Conservation (phyloP, 2,888 invertebrate genomes). For the Aspidapion aeneum region DNA sequence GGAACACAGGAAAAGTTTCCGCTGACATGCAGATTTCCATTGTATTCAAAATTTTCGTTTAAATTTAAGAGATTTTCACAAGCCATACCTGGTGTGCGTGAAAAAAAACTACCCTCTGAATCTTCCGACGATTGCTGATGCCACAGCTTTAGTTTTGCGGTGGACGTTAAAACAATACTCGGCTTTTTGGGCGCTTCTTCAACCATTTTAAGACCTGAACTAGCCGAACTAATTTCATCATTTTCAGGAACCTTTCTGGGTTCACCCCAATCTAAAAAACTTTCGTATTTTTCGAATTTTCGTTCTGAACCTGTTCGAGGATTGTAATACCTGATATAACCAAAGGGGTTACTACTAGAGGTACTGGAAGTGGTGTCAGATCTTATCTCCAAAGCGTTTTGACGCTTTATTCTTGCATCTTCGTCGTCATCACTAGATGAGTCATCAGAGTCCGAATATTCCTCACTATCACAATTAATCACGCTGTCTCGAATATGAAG, state of each 20-base stretch:
- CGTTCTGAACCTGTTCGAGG: slow-evolving; percentile 46
- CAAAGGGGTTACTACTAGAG: slow-evolving; percentile 60
- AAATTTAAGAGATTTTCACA: slow-evolving; percentile 67
- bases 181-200: slow-evolving; percentile 32
- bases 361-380: slow-evolving; percentile 53
- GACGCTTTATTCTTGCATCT: slow-evolving; percentile 52
- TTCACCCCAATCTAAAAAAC: slow-evolving; percentile 52
- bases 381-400: slow-evolving; percentile 53
- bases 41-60: slow-evolving; percentile 57
- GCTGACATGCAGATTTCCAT: slow-evolving; percentile 36
- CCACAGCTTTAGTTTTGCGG: slow-evolving; percentile 48
- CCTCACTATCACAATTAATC: slow-evolving; percentile 46
- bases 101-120: slow-evolving; percentile 61
- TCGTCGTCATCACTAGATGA: slow-evolving; percentile 37
- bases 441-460: slow-evolving; percentile 49
- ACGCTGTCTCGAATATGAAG: slow-evolving; percentile 40
- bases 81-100: slow-evolving; percentile 55
- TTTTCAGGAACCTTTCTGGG: slow-evolving; percentile 15
- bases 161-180: slow-evolving; percentile 50
- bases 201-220: slow-evolving; percentile 24
- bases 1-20: slow-evolving; percentile 35
- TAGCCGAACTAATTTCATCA: slow-evolving; percentile 8
- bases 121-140: slow-evolving; percentile 48
- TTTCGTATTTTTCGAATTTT: slow-evolving; percentile 47
- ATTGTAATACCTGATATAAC: slow-evolving; percentile 65